These are phyloP conservation scores for Apaloderma vittatum DNA, from an alignment of 2,113 vertebrate genomes.

Conservation along the genomic window DNA sequence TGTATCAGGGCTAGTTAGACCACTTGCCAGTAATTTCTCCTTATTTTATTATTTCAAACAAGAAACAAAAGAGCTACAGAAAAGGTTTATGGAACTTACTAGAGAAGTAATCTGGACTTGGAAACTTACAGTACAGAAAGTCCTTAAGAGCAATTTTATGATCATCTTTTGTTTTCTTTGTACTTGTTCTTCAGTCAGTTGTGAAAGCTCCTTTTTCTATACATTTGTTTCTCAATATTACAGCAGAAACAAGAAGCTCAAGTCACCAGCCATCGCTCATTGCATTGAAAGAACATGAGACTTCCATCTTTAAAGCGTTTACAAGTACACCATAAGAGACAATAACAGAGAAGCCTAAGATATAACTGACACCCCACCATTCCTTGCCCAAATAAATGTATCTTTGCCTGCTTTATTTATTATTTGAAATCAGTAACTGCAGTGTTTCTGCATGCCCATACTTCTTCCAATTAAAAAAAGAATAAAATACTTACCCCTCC, in stretches of 20 bases:
- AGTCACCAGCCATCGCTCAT: background rate
- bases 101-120: background rate
- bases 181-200: background rate
- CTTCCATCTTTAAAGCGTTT: background rate
- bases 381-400: background rate
- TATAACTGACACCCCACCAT: background rate
- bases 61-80: background rate
- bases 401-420: background rate
- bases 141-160: background rate
- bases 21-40: background rate
- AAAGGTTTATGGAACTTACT: background rate
- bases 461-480: background rate
- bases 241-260: background rate
- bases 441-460: background rate
- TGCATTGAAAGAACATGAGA: background rate
- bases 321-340: background rate
- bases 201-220: background rate
- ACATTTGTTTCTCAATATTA: background rate
- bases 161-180: background rate
- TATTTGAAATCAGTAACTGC: background rate
- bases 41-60: background rate
- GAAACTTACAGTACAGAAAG: background rate
- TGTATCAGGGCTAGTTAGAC: background rate
- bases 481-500: background rate
- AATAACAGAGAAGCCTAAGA: background rate